phyloP scores from a whole-genome alignment of 2,797 vertebrate species.

The Crocodylus rhombifer region DNA sequence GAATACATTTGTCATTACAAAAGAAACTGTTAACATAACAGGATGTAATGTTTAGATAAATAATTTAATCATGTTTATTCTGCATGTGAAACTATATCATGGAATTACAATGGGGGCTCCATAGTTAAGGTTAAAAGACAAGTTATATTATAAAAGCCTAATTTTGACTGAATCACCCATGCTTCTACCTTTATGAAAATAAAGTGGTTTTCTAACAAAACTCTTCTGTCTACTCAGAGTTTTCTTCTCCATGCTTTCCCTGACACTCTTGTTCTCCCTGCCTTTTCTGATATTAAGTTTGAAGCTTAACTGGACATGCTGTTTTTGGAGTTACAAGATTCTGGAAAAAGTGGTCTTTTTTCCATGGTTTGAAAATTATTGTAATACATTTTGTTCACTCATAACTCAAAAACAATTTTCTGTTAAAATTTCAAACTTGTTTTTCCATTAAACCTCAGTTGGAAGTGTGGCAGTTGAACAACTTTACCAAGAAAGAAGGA shows the following conservation, averaged over 20 bases:
- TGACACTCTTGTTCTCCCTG: background rate
- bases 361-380: background rate
- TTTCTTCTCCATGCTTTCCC: no score
- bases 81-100: background rate
- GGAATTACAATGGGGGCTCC: background rate
- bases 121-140: background rate
- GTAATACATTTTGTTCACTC: background rate
- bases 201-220: background rate
- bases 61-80: background rate
- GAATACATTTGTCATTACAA: background rate
- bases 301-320: background rate
- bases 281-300: background rate
- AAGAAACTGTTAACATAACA: background rate
- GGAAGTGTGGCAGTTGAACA: background rate
- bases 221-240: background rate
- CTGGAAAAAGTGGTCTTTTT: background rate
- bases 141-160: background rate
- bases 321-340: background rate
- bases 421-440: background rate
- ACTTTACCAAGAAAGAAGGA: background rate
- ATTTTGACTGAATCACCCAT: background rate
- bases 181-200: background rate
- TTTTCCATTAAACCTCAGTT: background rate
- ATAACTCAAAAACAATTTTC: constrained; percentile 3
- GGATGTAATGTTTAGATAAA: background rate